phyloP scores from a whole-genome alignment of 2,797 vertebrate species.

The Chromobotia macracanthus region DNA sequence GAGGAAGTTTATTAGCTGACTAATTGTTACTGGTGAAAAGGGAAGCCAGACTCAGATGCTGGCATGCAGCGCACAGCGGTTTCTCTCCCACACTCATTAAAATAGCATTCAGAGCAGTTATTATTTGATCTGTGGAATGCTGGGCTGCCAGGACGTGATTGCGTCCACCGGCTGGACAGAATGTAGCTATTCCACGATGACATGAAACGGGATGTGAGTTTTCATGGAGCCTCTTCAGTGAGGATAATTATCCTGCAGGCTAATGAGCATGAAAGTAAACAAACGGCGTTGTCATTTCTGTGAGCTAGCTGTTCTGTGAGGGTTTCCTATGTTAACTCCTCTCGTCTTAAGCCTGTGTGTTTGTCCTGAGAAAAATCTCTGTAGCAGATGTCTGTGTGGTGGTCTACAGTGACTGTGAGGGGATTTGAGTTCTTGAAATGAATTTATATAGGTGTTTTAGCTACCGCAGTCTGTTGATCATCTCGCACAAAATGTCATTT shows the following conservation, averaged over 20 bases:
- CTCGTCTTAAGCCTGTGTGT: too few species aligned
- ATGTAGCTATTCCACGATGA: background rate
- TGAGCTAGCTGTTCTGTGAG: slow-evolving; percentile 6
- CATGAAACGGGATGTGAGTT: background rate
- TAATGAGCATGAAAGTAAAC: slow-evolving; percentile 4
- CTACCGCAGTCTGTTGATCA: background rate
- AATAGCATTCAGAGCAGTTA: slow-evolving; percentile 69
- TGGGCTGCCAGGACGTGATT: slow-evolving; percentile 22
- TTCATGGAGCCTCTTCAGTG: background rate
- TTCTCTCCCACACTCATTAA: slow-evolving; percentile 70
- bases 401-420: background rate
- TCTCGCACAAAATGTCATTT: background rate
- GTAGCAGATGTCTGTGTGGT: background rate
- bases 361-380: background rate
- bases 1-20: slow-evolving; percentile 45
- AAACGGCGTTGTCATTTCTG: background rate
- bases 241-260: background rate
- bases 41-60: slow-evolving; percentile 31
- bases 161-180: background rate
- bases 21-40: slow-evolving; percentile 45
- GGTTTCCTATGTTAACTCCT: background rate
- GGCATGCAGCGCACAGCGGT: slow-evolving; percentile 17
- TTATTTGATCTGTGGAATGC: slow-evolving; percentile 75
- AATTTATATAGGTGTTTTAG: background rate
- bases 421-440: background rate